These are phyloP conservation scores for Brienomyrus longianalis DNA, from an alignment of 2,113 vertebrate species.

Conservation along the genomic window DNA sequence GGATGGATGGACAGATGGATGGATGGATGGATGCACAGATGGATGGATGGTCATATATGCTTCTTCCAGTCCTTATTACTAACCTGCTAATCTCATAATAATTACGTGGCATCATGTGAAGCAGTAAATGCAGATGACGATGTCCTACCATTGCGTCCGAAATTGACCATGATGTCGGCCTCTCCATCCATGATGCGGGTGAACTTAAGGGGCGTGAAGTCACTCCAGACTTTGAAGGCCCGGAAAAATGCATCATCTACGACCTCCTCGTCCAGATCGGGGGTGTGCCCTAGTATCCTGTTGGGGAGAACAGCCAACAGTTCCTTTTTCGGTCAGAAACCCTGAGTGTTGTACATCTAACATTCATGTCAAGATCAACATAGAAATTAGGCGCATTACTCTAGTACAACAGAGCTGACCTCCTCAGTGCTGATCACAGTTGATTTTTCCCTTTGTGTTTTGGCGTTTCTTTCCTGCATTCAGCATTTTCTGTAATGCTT, in stretches of 20 bases:
- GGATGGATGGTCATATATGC: not conserved
- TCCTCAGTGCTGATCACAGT: not conserved
- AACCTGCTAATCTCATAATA: not conserved
- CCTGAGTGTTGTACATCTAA: not conserved
- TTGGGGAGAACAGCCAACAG: slow-evolving; percentile 17
- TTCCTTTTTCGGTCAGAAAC: not conserved
- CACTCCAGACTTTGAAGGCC: slow-evolving; percentile 94
- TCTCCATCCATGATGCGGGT: slow-evolving; percentile 83
- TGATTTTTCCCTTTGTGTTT: not conserved
- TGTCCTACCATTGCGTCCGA: slow-evolving; percentile 88
- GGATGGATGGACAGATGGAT: no score
- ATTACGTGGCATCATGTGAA: not conserved
- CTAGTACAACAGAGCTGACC: not conserved
- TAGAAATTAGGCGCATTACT: not conserved
- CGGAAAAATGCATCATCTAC: slow-evolving; percentile 90
- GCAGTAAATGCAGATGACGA: not conserved
- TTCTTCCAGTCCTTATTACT: not conserved
- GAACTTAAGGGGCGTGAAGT: slow-evolving; percentile 83
- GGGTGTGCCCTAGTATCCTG: slow-evolving; percentile 87
- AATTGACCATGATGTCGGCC: slow-evolving; percentile 97
- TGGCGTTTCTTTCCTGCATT: not conserved
- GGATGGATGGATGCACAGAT: not conserved
- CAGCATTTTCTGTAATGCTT: not conserved
- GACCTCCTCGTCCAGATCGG: slow-evolving; percentile 84
- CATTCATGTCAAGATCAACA: not conserved